A percentile compares a stretch with the other conserved stretches of the same genome.
phyloP scores from a whole-genome alignment of 2,113 vertebrate genomes.

The Chloebia gouldiae region DNA sequence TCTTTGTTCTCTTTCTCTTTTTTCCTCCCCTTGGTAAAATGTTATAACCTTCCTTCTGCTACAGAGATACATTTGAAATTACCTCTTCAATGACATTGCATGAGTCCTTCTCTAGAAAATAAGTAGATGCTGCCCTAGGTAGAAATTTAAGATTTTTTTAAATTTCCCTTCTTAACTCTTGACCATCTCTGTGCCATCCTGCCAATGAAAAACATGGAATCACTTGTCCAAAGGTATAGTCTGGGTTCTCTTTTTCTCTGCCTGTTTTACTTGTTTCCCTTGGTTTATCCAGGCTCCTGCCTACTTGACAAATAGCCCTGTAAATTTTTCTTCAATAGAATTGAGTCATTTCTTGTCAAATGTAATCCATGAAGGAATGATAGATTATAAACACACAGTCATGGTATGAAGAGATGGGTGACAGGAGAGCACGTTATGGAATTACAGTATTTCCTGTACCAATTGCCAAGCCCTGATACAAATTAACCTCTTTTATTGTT shows the following conservation, averaged over 20 bases:
- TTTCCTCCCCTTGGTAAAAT: not conserved
- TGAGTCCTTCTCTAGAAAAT: not conserved
- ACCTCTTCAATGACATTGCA: not conserved
- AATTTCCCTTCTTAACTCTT: not conserved
- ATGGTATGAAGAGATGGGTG: not conserved
- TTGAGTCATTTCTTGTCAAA: not conserved
- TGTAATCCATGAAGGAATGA: not conserved
- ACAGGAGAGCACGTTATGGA: not conserved
- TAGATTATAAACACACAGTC: not conserved
- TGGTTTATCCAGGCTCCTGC: not conserved
- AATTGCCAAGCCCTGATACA: not conserved
- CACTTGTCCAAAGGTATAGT: not conserved
- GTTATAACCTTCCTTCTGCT: not conserved
- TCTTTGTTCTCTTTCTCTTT: not conserved
- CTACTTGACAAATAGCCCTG: not conserved
- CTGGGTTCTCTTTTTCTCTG: not conserved
- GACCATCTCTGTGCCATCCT: not conserved
- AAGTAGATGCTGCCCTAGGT: not conserved
- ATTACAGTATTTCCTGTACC: constrained; percentile 38
- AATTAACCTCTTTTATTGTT: constrained; percentile 65
- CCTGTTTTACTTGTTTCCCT: not conserved
- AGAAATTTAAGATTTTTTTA: not conserved
- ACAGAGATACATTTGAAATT: not conserved
- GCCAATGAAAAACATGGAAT: fast-evolving
- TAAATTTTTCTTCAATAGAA: not conserved